These are phyloP conservation scores for Epinotia nisella DNA, from an alignment of 2,888 invertebrate genomes.

Conservation along the genomic window DNA sequence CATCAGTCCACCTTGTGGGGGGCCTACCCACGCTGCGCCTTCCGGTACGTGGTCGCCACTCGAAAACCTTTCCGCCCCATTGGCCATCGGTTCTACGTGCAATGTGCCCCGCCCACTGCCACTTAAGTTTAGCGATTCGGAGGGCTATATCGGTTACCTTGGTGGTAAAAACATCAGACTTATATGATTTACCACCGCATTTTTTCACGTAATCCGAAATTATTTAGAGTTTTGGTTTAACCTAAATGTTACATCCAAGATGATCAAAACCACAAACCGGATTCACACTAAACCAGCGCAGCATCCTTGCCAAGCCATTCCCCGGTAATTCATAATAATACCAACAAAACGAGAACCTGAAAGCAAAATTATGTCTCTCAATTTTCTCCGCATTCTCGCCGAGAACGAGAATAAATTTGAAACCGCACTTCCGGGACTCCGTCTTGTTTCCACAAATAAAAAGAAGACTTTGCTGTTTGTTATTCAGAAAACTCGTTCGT, in stretches of 20 bases:
- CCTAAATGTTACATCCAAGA: neutral
- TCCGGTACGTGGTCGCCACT: too few relatives aligned
- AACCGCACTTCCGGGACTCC: conserved; percentile 17
- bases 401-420: conserved; percentile 32
- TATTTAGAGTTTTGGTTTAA: too few relatives aligned
- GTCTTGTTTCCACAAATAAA: conserved; percentile 29
- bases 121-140: too few relatives aligned
- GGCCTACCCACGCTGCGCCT: too few relatives aligned
- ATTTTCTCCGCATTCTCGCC: conserved; percentile 24
- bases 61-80: too few relatives aligned
- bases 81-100: too few relatives aligned
- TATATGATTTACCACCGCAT: too few relatives aligned
- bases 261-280: neutral
- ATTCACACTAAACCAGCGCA: neutral
- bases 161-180: too few relatives aligned
- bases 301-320: conserved; percentile 12
- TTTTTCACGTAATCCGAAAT: too few relatives aligned
- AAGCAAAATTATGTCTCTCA: conserved; percentile 37
- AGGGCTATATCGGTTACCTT: too few relatives aligned
- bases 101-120: too few relatives aligned
- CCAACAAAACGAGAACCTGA: conserved; percentile 33
- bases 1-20: too few relatives aligned
- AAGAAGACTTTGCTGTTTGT: conserved; percentile 30
- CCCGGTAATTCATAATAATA: conserved; percentile 37
- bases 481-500: conserved; percentile 30